Percentiles rank a stretch among this genome's conserved stretches.
phyloP scores from a whole-genome alignment of 2,113 vertebrate species.

The Nothoprocta pentlandii region DNA sequence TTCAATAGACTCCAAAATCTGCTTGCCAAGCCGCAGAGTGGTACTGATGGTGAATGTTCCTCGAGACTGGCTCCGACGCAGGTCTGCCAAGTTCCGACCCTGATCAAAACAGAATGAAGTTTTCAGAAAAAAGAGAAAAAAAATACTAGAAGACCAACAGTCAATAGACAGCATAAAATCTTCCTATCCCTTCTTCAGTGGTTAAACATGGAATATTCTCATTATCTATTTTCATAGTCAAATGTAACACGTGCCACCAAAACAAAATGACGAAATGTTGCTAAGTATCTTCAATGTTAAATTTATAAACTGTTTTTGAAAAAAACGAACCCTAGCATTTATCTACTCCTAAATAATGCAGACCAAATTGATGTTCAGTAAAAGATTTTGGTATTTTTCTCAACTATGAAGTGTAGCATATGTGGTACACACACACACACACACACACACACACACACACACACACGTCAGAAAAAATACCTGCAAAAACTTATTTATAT shows the following conservation, averaged over 20 bases:
- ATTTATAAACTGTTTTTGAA: background rate
- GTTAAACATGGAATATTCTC: background rate
- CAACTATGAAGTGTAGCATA: background rate
- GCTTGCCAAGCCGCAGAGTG: constrained; percentile 92
- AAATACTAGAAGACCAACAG: background rate
- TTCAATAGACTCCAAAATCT: constrained; percentile 97
- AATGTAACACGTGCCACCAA: background rate
- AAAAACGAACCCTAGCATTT: background rate
- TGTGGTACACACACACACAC: background rate
- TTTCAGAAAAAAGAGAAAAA: background rate
- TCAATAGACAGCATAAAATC: background rate
- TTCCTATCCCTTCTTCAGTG: background rate
- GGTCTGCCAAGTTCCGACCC: constrained; percentile 97
- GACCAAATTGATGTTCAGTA: background rate
- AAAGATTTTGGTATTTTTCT: background rate
- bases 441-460: too few relatives aligned
- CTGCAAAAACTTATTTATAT: background rate
- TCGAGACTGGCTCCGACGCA: constrained; percentile 92
- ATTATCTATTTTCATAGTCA: background rate
- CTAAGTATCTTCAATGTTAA: background rate
- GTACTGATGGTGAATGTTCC: constrained; percentile 96
- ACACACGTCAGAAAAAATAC: background rate
- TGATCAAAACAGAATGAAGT: constrained; percentile 59
- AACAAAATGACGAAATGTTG: background rate
- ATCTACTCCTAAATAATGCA: background rate